A percentile compares a stretch with the other conserved stretches of the same genome.
These are phyloP conservation scores for Sminthurides bifidus DNA, from an alignment of 1,140 invertebrate species.

Conservation along the genomic window DNA sequence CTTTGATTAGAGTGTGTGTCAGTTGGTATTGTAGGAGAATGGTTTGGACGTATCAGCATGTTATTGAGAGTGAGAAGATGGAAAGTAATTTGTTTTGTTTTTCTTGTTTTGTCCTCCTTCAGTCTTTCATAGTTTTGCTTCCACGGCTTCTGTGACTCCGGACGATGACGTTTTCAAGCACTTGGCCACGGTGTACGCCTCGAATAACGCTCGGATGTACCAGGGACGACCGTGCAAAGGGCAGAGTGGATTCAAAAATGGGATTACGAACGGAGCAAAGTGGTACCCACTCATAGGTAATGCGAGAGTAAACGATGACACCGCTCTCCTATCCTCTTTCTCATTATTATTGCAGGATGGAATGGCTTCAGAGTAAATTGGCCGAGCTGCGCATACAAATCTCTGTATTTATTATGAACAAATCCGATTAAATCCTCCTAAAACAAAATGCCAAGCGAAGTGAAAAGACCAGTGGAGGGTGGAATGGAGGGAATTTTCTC, in stretches of 20 bases:
- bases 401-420: too few relatives aligned
- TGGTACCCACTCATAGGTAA: constrained; percentile 79
- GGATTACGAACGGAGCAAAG: constrained; percentile 82
- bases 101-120: constrained; percentile 20
- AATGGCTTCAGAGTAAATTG: too few relatives aligned
- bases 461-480: too few relatives aligned
- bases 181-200: constrained; percentile 74
- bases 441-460: too few relatives aligned
- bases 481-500: too few relatives aligned
- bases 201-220: constrained; percentile 76
- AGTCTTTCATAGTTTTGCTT: constrained; percentile 68
- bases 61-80: not conserved
- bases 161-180: constrained; percentile 91
- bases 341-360: too few relatives aligned
- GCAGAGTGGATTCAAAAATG: constrained; percentile 56
- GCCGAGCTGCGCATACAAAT: too few relatives aligned
- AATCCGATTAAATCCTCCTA: too few relatives aligned
- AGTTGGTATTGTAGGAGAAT: not conserved
- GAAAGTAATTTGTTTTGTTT: not conserved
- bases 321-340: too few relatives aligned
- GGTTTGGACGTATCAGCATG: not conserved
- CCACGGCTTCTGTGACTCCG: constrained; percentile 66
- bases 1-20: not conserved
- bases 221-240: constrained; percentile 66
- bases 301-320: too few relatives aligned